Evolutionary conservation across 1,140 invertebrate genomes (phyloP).

Genomic region (Planococcus citri): DNA sequence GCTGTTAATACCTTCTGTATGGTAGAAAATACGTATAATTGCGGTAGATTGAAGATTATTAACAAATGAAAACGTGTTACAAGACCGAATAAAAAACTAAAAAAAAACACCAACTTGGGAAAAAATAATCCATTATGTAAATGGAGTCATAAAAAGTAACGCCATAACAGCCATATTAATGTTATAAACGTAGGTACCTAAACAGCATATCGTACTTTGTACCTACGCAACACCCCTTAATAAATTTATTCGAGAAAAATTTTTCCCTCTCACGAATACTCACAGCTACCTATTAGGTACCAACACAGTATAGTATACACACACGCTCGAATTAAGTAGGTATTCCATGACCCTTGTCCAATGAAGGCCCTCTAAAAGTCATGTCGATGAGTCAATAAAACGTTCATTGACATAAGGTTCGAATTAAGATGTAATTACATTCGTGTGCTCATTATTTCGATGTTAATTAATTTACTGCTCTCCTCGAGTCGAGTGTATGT

Average conservation of each 20-base stretch:
- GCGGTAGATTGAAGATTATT: neutral
- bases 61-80: neutral
- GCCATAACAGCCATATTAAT: neutral
- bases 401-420: neutral
- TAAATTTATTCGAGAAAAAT: neutral
- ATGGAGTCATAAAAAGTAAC: neutral
- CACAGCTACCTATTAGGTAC: too few species aligned
- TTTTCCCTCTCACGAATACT: too few species aligned
- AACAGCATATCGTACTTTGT: too few species aligned
- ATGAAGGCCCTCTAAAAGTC: too few species aligned
- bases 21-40: neutral
- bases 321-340: too few species aligned
- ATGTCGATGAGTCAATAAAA: neutral
- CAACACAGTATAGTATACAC: too few species aligned
- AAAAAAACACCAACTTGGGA: neutral
- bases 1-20: too few species aligned
- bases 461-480: neutral
- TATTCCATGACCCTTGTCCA: too few species aligned
- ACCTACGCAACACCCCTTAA: neutral
- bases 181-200: neutral
- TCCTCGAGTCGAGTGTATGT: too few species aligned
- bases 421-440: neutral
- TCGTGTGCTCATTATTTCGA: neutral
- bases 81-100: neutral
- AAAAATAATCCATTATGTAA: neutral